phyloP scores from a whole-genome alignment of 2,888 invertebrate genomes.

The Rhodophaea formosa region DNA sequence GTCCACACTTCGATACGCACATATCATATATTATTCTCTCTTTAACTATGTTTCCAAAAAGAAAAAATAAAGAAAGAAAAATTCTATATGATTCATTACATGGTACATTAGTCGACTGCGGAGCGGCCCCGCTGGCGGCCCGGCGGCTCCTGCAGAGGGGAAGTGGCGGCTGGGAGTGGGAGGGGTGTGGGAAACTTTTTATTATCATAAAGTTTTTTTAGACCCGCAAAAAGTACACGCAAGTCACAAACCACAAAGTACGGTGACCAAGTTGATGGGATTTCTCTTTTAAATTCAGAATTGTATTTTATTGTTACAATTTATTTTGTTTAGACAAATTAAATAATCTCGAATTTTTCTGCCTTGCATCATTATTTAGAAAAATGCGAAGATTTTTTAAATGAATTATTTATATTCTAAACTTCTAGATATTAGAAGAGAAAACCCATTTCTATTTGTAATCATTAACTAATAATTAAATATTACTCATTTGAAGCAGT shows the following conservation, averaged over 20 bases:
- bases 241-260: conserved; percentile 22
- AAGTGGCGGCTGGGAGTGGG: conserved; percentile 48
- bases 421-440: no score
- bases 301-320: no score
- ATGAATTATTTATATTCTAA: no score
- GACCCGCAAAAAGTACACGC: conserved; percentile 24
- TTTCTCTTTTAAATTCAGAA: no score
- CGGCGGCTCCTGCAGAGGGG: conserved; percentile 59
- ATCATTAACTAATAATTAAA: no score
- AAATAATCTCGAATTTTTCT: no score
- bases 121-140: conserved; percentile 50
- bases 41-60: conserved; percentile 68
- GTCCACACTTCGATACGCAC: conserved; percentile 78
- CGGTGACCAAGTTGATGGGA: not conserved
- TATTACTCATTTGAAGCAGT: not conserved
- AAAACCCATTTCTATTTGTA: no score
- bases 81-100: conserved; percentile 76
- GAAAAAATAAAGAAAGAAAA: conserved; percentile 64
- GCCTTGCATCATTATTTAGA: no score
- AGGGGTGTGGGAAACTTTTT: conserved; percentile 48
- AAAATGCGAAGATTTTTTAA: no score
- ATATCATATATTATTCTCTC: conserved; percentile 74
- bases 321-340: no score
- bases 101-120: conserved; percentile 63
- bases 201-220: conserved; percentile 42